Base-by-base conservation (phyloP, 2,113 vertebrate species). In the Panurus biarmicus region DNA sequence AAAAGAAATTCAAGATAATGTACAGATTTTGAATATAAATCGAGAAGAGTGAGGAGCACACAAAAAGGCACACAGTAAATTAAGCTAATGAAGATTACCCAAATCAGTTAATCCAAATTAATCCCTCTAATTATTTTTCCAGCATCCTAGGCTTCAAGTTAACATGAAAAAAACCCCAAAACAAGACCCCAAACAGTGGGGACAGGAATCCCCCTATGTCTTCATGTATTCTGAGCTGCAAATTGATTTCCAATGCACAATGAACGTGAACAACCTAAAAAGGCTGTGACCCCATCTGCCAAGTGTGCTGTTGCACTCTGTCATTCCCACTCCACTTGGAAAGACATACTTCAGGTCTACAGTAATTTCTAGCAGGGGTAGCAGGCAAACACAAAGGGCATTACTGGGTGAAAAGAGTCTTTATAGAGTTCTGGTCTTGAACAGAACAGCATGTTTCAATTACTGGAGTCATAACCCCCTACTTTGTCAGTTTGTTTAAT, bases 371-470 rank as follows among this genome's bases (percentile, higher is more conserved):
- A 95, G 66, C 76, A 90, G 90, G 83, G 86, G 87, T 87, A 50
- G 86, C 94, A 96, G 95, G 96, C 95, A 93, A 95, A 96, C 87
- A 97, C 90, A 88, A 95, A 97, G 95, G 94, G 89, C 44, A 93
- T 93, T 90, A 57, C 77, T 83, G 94, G 94, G 94, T 96, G 96
- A 89, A 85, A 94, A 93, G 91, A 94, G 90, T 50, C 97, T 98
- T 97, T 96, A 96, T 48, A 93, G 97, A 96, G 94, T 65, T 95
- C 95, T 94, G 97, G 93, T 93, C 97, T 80, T 79, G 80, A 84
- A 88, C 83, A 91, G 93, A 97, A 87, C 97, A 98, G 97, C 97
- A 90, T 96, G 97, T 97, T 98, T 97, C 97, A 97, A 97, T 98
- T 97, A 98, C 96, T 82, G 45, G 72, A 97, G 98, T 96, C 97